phyloP scores from a whole-genome alignment of 2,113 vertebrate species.

The Oncorhynchus kisutch region DNA sequence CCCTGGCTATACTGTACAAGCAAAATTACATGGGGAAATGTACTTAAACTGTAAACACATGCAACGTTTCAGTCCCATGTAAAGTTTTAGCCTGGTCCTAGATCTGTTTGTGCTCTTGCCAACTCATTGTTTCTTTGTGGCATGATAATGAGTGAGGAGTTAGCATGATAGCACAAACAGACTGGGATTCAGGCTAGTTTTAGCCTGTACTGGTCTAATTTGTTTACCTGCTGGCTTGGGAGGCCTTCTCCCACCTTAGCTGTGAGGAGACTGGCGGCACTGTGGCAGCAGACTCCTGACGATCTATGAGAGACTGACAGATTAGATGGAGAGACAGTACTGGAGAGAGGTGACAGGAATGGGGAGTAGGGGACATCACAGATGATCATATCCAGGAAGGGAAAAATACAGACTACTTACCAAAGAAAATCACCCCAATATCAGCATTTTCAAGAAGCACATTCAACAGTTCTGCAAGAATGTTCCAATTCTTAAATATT shows the following conservation, averaged over 20 bases:
- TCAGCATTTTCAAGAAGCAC: too few relatives aligned
- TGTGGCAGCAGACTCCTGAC: constrained; percentile 93
- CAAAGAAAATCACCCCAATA: not conserved
- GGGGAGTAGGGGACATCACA: not conserved
- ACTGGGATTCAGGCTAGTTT: too few relatives aligned
- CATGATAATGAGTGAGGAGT: too few relatives aligned
- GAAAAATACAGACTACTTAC: not conserved
- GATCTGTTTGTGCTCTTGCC: too few relatives aligned
- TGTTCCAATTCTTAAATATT: not conserved
- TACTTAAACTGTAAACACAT: too few relatives aligned
- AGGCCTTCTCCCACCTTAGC: constrained; percentile 64
- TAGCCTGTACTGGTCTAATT: not conserved
- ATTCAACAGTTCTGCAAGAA: not conserved
- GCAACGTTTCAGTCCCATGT: too few relatives aligned
- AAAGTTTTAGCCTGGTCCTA: too few relatives aligned
- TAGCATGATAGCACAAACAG: too few relatives aligned
- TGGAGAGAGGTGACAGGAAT: not conserved
- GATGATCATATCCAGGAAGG: not conserved
- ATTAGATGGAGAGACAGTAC: constrained; percentile 82
- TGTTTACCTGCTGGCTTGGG: constrained; percentile 47
- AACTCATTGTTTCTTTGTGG: too few relatives aligned
- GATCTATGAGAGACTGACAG: constrained; percentile 92
- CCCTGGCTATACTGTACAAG: too few relatives aligned
- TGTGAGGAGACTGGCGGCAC: constrained; percentile 83
- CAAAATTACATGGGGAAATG: too few relatives aligned